Base-by-base conservation (phyloP, 2,113 vertebrate genomes). In the Alectura lathami region DNA sequence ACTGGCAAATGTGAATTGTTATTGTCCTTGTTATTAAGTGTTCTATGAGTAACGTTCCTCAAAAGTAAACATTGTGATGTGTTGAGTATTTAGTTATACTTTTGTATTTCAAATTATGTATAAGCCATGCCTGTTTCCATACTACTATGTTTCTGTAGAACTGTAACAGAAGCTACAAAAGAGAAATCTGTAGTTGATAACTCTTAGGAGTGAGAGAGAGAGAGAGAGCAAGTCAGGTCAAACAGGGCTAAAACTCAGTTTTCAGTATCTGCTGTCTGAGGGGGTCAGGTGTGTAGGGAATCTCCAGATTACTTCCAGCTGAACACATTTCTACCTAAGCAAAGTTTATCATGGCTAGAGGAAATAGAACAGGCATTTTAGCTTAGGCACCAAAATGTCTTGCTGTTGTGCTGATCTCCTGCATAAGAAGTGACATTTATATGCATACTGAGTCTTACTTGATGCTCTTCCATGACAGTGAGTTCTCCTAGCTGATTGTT, bases 401-500 rank as follows among this genome's bases (percentile, higher is more conserved):
- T 78, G 16, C 74, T 93, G 34, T 57, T 57, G 18, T 42, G 36
- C 63, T 60, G n/a, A 79, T 38, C 9, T 86, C 34, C 24, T 34
- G 6, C 54, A 17, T 34, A 86, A 80, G 59, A 83, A 77, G 29
- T 66, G 20, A 30, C 22, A 47, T 90, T 93, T 88, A 15, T 86
- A 23, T 89, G 66, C 72, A 16, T 72, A 27, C 7, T 30, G 30
- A 48, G 16, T 60, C 38, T 82, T 82, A 4, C 3, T 1, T 77
- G 30, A 30, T 94, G 29, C 21, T 74, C 12, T 88, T 88, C 45
- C 30, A 42, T 93, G 81, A 59, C 62, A 79, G 57, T 54, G 67
- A 92, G 29, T 45, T 92, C 29, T 89, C 50, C 57, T 62, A 59
- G 50, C 16, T 92, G 59, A 47, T 83, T 88, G 66, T 94, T 95